Conservation (phyloP, 2,113 vertebrate genomes). For the Lepus americanus region DNA sequence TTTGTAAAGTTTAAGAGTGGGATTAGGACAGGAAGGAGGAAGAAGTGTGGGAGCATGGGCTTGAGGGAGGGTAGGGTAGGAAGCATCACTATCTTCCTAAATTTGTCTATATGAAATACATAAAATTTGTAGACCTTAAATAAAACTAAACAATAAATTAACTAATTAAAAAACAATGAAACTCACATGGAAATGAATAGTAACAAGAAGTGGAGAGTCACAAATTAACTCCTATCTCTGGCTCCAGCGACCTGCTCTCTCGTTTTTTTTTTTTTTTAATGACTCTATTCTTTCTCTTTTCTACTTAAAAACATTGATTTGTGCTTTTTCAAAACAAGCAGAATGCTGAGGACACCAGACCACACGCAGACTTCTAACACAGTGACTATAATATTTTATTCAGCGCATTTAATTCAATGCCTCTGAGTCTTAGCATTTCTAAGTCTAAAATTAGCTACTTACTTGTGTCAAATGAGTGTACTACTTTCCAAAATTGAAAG, state of each 20-base stretch:
- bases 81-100: no score
- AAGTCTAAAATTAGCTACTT: conserved; percentile 9
- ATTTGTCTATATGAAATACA: no score
- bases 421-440: neutral
- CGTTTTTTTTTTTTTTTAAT: neutral
- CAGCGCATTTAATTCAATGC: neutral
- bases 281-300: neutral
- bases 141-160: no score
- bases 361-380: neutral
- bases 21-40: no score
- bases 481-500: neutral
- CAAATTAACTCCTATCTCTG: neutral
- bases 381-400: neutral
- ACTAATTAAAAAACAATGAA: neutral
- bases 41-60: no score
- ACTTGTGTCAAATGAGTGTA: neutral
- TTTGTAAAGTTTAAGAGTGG: no score
- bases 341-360: neutral
- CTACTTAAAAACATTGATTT: neutral
- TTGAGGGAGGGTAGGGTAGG: no score
- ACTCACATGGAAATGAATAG: neutral
- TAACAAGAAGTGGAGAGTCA: neutral
- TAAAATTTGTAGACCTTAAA: no score
- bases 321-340: neutral
- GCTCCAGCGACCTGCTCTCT: neutral